phyloP scores from a whole-genome alignment of 2,797 vertebrate genomes.

The Spheniscus humboldti region DNA sequence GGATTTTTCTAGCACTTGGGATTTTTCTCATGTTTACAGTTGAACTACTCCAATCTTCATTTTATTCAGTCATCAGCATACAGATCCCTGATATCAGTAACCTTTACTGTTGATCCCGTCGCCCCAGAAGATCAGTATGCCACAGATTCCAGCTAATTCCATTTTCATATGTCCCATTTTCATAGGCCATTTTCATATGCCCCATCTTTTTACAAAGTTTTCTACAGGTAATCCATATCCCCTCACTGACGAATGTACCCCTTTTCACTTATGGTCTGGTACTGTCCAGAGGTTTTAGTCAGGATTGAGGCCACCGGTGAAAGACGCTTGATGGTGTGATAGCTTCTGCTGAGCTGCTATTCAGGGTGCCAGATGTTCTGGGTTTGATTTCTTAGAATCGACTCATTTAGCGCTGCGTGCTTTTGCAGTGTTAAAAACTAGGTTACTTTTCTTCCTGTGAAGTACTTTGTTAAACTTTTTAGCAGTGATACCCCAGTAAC shows the following conservation, averaged over 20 bases:
- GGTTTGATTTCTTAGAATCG: not conserved
- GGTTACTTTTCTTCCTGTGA: not conserved
- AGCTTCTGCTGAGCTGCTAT: not conserved
- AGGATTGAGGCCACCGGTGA: not conserved
- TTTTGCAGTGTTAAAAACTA: not conserved
- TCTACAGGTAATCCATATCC: not conserved
- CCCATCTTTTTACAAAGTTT: not conserved
- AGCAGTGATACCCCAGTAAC: not conserved
- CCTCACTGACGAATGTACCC: not conserved
- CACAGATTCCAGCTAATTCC: not conserved
- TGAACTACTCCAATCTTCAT: not conserved
- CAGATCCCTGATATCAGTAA: not conserved
- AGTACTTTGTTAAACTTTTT: not conserved
- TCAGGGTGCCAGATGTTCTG: not conserved
- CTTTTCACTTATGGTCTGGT: not conserved
- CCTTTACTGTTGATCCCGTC: not conserved
- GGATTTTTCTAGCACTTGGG: not conserved
- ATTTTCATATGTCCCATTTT: not conserved
- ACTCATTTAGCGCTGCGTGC: fast-evolving
- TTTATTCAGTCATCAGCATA: not conserved
- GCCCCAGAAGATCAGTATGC: not conserved
- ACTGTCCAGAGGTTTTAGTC: not conserved
- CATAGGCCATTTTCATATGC: not conserved
- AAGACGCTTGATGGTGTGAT: not conserved
- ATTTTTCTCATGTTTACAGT: not conserved